Conservation (phyloP, 2,113 vertebrate genomes). For the Coryphaenoides rupestris region DNA sequence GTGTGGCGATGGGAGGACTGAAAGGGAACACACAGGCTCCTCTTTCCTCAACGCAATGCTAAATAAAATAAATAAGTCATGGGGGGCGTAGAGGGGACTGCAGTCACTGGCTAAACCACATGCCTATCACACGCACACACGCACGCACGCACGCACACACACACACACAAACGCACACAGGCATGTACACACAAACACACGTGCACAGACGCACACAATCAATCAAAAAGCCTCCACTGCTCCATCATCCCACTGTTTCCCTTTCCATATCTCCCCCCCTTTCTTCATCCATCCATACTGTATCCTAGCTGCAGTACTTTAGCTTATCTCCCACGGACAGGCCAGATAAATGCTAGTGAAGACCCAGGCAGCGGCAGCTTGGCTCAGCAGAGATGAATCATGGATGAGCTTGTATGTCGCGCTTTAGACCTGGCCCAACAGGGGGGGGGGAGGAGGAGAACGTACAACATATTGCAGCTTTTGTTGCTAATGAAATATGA, state of each 20-base stretch:
- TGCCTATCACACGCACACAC: neutral
- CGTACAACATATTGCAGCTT: slow-evolving; percentile 51
- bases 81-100: slow-evolving; percentile 25
- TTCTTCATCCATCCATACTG: slow-evolving; percentile 19
- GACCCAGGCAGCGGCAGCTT: slow-evolving; percentile 49
- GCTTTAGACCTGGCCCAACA: slow-evolving; percentile 65
- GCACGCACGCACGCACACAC: slow-evolving; percentile 1
- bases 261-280: slow-evolving; percentile 31
- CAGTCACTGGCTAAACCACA: slow-evolving; percentile 41
- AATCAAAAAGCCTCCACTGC: slow-evolving; percentile 66
- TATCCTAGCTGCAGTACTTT: slow-evolving; percentile 35
- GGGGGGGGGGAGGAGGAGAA: slow-evolving; percentile 33
- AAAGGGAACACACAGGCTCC: slow-evolving; percentile 23
- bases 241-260: slow-evolving; percentile 34
- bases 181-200: neutral
- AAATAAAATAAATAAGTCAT: neutral
- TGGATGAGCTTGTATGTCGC: slow-evolving; percentile 67
- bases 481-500: slow-evolving; percentile 73
- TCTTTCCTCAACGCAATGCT: slow-evolving; percentile 20
- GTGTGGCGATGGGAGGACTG: slow-evolving; percentile 34
- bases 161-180: neutral
- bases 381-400: slow-evolving; percentile 69
- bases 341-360: slow-evolving; percentile 51
- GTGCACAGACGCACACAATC: neutral
- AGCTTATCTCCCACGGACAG: slow-evolving; percentile 62